Conservation (phyloP, 2,888 invertebrate genomes). For the Drosophila anomelani region DNA sequence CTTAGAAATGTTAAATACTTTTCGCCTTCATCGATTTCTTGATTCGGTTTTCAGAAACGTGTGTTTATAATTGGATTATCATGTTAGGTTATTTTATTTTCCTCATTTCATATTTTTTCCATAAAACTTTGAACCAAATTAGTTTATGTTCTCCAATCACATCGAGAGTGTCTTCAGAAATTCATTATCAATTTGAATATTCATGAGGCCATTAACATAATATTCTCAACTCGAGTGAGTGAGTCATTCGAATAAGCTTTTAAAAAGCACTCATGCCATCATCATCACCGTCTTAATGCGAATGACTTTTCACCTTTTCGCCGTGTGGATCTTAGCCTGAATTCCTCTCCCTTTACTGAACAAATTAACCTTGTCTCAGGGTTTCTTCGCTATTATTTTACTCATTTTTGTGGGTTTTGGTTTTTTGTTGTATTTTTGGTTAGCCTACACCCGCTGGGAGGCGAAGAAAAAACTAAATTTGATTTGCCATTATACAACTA, state of each 20-base stretch:
- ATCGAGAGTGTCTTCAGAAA: conserved; percentile 11
- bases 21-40: neutral
- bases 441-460: conserved; percentile 43
- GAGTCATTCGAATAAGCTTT: conserved; percentile 27
- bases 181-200: conserved; percentile 32
- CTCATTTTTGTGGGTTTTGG: conserved; percentile 20
- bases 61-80: conserved; percentile 25
- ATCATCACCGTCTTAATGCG: conserved; percentile 38
- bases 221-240: conserved; percentile 12
- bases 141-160: neutral
- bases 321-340: conserved; percentile 1
- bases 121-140: neutral
- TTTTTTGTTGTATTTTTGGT: conserved; percentile 5
- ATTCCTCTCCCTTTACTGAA: conserved; percentile 5
- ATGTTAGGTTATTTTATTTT: conserved; percentile 7
- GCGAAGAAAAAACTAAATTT: conserved; percentile 59
- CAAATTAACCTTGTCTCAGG: conserved; percentile 41
- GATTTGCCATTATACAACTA: conserved; percentile 74
- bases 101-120: neutral
- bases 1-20: neutral
- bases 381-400: conserved; percentile 35
- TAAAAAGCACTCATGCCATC: conserved; percentile 24
- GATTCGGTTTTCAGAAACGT: neutral
- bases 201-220: conserved; percentile 24
- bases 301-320: conserved; percentile 34